Percentiles rank a stretch among this genome's conserved stretches.
These are phyloP conservation scores for Chrysogorgia sp. DNA, from an alignment of 92 coral and sea anemone species.

Conservation along the genomic window DNA sequence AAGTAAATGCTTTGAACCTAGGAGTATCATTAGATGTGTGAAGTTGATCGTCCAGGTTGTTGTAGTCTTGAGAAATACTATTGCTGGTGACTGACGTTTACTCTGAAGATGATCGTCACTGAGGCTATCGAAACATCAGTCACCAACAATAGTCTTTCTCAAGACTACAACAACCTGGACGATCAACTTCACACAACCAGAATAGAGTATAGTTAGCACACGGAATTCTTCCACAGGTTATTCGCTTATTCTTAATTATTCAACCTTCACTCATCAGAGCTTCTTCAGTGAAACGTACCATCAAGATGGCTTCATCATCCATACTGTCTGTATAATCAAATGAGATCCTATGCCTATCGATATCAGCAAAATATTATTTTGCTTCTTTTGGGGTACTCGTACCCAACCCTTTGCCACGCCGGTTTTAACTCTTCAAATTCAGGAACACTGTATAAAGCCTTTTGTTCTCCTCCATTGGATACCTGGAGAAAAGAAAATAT, in stretches of 20 bases:
- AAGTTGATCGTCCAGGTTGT: too few relatives aligned
- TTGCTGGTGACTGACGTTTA: too few relatives aligned
- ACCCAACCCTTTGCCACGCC: slow-evolving; percentile 99
- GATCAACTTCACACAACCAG: too few relatives aligned
- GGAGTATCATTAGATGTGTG: too few relatives aligned
- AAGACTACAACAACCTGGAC: too few relatives aligned
- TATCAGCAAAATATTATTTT: slow-evolving; percentile 97
- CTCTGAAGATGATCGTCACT: too few relatives aligned
- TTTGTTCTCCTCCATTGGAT: slow-evolving; percentile 77
- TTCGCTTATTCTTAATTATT: too few relatives aligned
- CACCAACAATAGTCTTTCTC: too few relatives aligned
- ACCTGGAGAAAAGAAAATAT: slow-evolving; percentile 56
- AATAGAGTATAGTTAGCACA: not conserved
- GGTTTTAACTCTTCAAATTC: slow-evolving; percentile 95
- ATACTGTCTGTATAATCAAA: slow-evolving; percentile 82
- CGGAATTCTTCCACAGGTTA: not conserved
- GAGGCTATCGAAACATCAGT: too few relatives aligned
- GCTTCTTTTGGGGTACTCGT: slow-evolving; percentile 99
- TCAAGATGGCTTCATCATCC: slow-evolving; percentile 89
- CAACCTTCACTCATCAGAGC: too few relatives aligned
- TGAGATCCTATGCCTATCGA: slow-evolving; percentile 83
- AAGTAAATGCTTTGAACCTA: too few relatives aligned
- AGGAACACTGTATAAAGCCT: slow-evolving; percentile 92
- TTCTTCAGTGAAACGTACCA: slow-evolving; percentile 78
- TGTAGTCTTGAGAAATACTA: too few relatives aligned